Base-by-base conservation (phyloP, 2,888 invertebrate species). In the Saturnia pavonia region DNA sequence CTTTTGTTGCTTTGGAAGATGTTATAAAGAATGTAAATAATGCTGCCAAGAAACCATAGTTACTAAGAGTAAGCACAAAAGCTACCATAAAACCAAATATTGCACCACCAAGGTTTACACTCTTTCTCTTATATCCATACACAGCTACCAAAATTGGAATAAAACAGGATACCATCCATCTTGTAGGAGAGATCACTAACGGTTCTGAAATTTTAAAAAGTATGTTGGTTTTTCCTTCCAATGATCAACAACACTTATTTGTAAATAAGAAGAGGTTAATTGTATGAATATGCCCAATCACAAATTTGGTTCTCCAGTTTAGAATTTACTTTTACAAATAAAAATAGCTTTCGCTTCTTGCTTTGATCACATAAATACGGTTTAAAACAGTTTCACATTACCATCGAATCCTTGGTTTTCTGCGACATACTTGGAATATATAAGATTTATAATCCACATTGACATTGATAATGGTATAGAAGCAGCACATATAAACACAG, bases 1-100 rank as follows among this genome's bases (percentile, higher is more conserved):
- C 97, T 86, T 97, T 97, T 0, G 98, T 98, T 0, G 96, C 97
- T 83, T 96, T 96, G 0, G 98, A 97, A 2, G 97, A 97, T 67
- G 96, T 94, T 40, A 97, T 85, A 83, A 98, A 98, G 88, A 98
- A 98, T 6, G 95, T 94, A 22, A 97, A 89, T 48, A 98, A 90
- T 74, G 96, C 95, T 19, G 95, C 95, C 67, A 97, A 88, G 85
- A 98, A 98, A 72, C 96, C 96, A 81, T 96, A 96, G 85, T 95
- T 98, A 69, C 97, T 96, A 42, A 98, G 88, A 2, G 97, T 97
- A 60, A 98, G 85, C 34, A 97, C 88, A 80, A 98, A 96, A 16
- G 97, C 98, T 69, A 98, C 95, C 6, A 96, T 77, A 34, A 96
- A 88, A 8, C 96, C 97, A 73, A 96, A 88, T 4, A 96, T 74